Evolutionary conservation across 2,888 invertebrate genomes (phyloP).

Genomic region (Odontothrips loti): DNA sequence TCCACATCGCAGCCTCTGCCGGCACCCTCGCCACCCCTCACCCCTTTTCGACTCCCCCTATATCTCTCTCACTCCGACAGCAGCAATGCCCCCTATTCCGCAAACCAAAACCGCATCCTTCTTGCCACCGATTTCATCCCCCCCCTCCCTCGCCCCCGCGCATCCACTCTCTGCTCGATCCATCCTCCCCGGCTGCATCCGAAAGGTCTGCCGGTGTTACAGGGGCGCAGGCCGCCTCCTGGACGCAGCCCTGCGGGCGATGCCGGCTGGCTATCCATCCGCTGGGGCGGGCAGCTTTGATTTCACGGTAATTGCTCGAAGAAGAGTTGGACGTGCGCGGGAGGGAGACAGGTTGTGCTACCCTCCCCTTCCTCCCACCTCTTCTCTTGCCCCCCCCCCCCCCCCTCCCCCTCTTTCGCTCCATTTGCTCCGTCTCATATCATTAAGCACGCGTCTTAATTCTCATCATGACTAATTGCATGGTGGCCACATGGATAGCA

Average conservation of each 20-base stretch:
- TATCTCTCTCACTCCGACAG: background rate
- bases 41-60: background rate
- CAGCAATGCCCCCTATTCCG: too few relatives aligned
- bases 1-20: background rate
- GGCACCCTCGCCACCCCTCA: background rate
- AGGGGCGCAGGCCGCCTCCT: background rate
- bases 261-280: background rate
- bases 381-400: background rate
- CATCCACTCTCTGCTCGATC: too few relatives aligned
- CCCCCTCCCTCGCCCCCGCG: background rate
- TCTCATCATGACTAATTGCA: slow-evolving; percentile 19
- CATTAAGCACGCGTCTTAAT: slow-evolving; percentile 23
- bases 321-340: background rate
- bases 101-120: background rate
- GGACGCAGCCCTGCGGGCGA: background rate
- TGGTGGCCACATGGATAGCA: background rate
- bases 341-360: background rate
- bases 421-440: slow-evolving; percentile 4
- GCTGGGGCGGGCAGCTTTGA: background rate
- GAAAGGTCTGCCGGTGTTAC: too few relatives aligned
- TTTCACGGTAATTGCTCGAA: slow-evolving; percentile 25
- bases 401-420: background rate
- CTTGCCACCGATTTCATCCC: background rate
- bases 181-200: too few relatives aligned
- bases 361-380: background rate